phyloP scores from a whole-genome alignment of 2,888 invertebrate species.

The Andrena hattorfiana region DNA sequence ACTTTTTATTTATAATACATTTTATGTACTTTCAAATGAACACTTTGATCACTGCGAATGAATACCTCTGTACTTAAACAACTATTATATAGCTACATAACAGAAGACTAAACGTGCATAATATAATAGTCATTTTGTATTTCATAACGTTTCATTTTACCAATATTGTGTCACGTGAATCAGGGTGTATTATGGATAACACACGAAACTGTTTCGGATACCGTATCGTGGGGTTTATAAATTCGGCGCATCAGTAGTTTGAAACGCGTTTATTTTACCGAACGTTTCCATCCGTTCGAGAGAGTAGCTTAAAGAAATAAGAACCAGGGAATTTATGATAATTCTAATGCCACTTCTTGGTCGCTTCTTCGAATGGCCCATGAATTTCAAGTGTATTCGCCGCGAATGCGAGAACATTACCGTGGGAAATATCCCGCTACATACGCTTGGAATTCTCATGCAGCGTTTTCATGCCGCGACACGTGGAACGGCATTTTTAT shows the following conservation, averaged over 20 bases:
- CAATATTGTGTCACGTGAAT: neutral
- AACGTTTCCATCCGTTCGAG: slow-evolving; percentile 19
- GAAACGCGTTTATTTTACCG: slow-evolving; percentile 23
- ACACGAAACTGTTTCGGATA: neutral
- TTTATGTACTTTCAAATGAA: no score
- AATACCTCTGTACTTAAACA: no score
- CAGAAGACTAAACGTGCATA: no score
- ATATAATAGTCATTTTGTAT: no score
- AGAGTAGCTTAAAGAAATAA: slow-evolving; percentile 46
- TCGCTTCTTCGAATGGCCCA: slow-evolving; percentile 59
- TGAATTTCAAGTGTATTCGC: slow-evolving; percentile 63
- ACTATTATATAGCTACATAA: no score
- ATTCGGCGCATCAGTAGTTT: neutral
- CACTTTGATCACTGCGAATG: no score
- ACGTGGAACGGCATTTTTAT: slow-evolving; percentile 43
- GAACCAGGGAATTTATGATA: slow-evolving; percentile 58
- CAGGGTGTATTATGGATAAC: neutral
- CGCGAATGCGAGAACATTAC: slow-evolving; percentile 52
- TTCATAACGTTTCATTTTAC: no score
- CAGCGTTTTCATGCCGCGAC: slow-evolving; percentile 3
- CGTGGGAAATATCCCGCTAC: slow-evolving; percentile 35
- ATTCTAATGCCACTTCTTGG: slow-evolving; percentile 58
- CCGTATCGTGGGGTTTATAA: neutral
- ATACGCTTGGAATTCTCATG: slow-evolving; percentile 38
- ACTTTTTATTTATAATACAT: no score